Conservation (phyloP, 1,140 invertebrate species). For the Limonius californicus region DNA sequence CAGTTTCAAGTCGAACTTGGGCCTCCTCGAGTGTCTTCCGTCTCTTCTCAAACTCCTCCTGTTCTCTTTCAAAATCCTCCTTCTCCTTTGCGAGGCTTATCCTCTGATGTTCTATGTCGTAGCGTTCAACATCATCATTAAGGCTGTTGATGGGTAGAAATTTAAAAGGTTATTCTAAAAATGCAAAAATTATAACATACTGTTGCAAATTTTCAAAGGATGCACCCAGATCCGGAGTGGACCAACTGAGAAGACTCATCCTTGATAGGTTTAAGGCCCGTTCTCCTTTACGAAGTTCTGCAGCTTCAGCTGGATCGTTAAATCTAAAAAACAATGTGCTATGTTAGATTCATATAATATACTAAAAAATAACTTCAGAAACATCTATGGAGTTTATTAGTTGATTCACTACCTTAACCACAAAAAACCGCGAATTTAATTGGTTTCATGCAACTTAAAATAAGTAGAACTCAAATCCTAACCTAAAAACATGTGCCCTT, state of each 20-base stretch:
- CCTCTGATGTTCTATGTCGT: conserved; percentile 52
- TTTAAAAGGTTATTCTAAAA: neutral
- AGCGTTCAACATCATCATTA: conserved; percentile 49
- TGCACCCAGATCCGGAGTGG: conserved; percentile 74
- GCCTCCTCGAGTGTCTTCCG: conserved; percentile 39
- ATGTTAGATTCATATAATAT: no score
- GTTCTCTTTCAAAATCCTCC: conserved; percentile 48
- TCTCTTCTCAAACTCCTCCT: conserved; percentile 43
- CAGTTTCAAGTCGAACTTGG: conserved; percentile 43
- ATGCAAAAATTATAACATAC: conserved; percentile 23
- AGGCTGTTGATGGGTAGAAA: no score
- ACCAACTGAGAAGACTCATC: conserved; percentile 80
- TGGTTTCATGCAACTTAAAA: neutral
- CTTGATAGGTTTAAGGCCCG: conserved; percentile 70
- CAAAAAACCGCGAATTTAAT: no score
- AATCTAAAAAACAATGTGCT: conserved; percentile 31
- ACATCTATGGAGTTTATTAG: no score
- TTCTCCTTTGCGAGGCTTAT: conserved; percentile 52
- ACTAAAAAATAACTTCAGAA: neutral
- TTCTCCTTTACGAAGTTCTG: conserved; percentile 72
- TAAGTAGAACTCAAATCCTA: conserved; percentile 42
- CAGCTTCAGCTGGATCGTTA: conserved; percentile 88
- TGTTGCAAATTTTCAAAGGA: conserved; percentile 63
- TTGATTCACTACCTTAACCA: no score
- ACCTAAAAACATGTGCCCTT: conserved; percentile 87